Evolutionary conservation across 1,140 invertebrate species (phyloP).

Genomic region (Tetramorium simillimum): DNA sequence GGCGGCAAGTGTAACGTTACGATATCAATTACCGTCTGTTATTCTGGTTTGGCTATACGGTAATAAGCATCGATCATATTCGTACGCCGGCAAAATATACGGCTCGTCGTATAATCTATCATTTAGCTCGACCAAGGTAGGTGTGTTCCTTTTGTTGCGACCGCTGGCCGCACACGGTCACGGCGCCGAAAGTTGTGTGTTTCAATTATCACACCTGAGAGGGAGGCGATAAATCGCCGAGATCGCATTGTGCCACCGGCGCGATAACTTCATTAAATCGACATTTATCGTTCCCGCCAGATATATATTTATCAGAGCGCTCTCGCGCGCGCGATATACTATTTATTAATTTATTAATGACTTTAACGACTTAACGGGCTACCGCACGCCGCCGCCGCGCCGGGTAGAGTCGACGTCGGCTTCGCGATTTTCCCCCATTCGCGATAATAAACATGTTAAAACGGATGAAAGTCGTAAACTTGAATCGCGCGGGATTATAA

Average conservation of each 20-base stretch:
- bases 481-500: not conserved
- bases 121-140: constrained; percentile 36
- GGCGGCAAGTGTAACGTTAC: constrained; percentile 32
- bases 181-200: constrained; percentile 44
- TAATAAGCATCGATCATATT: constrained; percentile 60
- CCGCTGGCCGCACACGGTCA: not conserved
- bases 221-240: constrained; percentile 33
- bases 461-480: constrained; percentile 21
- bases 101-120: constrained; percentile 53
- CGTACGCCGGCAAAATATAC: constrained; percentile 35
- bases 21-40: constrained; percentile 57
- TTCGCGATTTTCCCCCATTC: not conserved
- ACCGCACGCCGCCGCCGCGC: not conserved
- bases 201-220: constrained; percentile 62
- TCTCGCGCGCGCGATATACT: not conserved
- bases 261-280: constrained; percentile 62
- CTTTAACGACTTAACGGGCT: constrained; percentile 7
- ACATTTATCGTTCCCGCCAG: constrained; percentile 46
- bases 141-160: constrained; percentile 42
- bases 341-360: constrained; percentile 62
- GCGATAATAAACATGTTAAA: constrained; percentile 5
- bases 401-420: not conserved
- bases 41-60: constrained; percentile 19
- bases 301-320: constrained; percentile 26
- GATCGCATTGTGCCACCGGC: constrained; percentile 42